A percentile compares a stretch with the other conserved stretches of the same genome.
phyloP scores from a whole-genome alignment of 2,113 vertebrate species.

The Natator depressus region DNA sequence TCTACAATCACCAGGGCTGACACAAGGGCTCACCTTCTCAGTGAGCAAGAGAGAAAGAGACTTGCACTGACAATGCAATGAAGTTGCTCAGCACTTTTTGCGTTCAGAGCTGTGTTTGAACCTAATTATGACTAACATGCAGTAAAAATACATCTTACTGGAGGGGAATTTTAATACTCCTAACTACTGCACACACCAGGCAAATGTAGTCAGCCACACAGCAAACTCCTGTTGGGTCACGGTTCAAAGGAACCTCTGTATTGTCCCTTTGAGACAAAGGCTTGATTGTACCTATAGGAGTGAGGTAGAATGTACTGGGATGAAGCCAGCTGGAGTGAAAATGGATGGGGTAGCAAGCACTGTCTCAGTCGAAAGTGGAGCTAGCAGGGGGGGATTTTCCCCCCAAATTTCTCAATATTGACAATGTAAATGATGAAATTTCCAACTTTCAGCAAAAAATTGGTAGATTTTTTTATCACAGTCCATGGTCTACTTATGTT shows the following conservation, averaged over 20 bases:
- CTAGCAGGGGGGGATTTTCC: not conserved
- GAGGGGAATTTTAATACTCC: rapidly evolving
- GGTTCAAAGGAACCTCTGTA: rapidly evolving
- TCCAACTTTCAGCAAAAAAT: not conserved
- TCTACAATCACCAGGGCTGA: too few relatives aligned
- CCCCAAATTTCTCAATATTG: not conserved
- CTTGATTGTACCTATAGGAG: not conserved
- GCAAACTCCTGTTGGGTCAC: rapidly evolving
- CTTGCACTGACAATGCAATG: rapidly evolving
- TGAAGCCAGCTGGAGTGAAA: not conserved
- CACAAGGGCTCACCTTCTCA: not conserved
- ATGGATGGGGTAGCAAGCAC: not conserved
- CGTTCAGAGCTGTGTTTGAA: not conserved
- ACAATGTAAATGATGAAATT: not conserved
- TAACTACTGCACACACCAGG: rapidly evolving
- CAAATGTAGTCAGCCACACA: rapidly evolving
- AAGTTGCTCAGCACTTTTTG: rapidly evolving
- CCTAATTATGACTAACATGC: rapidly evolving
- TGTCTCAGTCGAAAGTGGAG: not conserved
- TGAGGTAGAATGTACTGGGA: not conserved
- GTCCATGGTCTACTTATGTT: not conserved
- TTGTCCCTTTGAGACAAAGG: rapidly evolving
- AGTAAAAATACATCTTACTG: rapidly evolving
- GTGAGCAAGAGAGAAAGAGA: rapidly evolving
- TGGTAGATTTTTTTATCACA: not conserved